These are phyloP conservation scores for Aphaenogaster ashmeadi DNA, from an alignment of 1,140 invertebrate species.

Conservation along the genomic window DNA sequence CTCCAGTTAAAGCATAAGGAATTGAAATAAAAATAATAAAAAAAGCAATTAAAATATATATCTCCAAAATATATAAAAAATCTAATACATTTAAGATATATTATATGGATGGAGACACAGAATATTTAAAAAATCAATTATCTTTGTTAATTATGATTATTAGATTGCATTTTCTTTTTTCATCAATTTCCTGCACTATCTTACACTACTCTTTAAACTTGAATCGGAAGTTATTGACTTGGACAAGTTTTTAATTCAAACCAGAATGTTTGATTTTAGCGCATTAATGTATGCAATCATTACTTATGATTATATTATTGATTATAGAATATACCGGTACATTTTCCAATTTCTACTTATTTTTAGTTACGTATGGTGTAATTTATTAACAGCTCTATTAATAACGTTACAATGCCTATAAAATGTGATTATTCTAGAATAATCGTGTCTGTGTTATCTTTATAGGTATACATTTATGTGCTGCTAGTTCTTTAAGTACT, in stretches of 20 bases:
- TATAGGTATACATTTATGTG: neutral
- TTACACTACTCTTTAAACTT: neutral
- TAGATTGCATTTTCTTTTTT: neutral
- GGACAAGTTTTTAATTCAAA: neutral
- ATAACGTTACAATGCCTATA: neutral
- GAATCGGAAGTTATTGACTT: neutral
- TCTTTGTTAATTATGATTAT: neutral
- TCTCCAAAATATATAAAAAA: neutral
- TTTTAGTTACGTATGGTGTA: neutral
- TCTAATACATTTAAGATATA: neutral
- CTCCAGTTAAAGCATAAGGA: neutral
- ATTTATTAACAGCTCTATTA: neutral
- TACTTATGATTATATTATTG: neutral
- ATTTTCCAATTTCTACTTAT: neutral
- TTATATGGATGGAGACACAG: neutral
- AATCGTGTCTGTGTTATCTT: neutral
- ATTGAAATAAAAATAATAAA: neutral
- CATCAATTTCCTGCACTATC: neutral
- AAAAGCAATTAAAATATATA: neutral
- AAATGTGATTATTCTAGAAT: neutral
- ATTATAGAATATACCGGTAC: neutral
- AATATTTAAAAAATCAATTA: neutral
- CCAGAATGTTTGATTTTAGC: neutral
- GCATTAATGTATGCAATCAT: neutral
- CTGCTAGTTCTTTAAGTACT: neutral